These are phyloP conservation scores for Mimas tiliae DNA, from an alignment of 2,888 invertebrate species.

Conservation along the genomic window DNA sequence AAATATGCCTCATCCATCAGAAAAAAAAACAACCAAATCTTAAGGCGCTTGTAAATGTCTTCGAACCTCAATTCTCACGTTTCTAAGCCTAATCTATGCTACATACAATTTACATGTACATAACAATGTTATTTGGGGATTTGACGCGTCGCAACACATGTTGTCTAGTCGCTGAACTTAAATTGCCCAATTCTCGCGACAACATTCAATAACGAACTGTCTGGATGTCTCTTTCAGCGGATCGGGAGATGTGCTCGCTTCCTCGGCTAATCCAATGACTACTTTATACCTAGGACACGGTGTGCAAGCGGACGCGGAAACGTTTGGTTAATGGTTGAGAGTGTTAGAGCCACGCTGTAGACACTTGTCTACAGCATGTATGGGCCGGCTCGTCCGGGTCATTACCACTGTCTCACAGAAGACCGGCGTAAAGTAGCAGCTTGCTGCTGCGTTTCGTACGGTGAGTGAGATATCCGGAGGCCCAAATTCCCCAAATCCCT, in stretches of 20 bases:
- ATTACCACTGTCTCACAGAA: too few relatives aligned
- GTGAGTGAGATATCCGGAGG: too few relatives aligned
- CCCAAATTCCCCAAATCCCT: too few relatives aligned
- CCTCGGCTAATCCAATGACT: not conserved
- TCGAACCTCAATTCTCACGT: not conserved
- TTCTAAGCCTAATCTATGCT: not conserved
- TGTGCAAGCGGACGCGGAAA: not conserved
- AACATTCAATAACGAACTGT: conserved; percentile 26
- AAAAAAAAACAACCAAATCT: not conserved
- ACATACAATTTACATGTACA: conserved; percentile 11
- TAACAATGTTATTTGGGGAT: conserved; percentile 5
- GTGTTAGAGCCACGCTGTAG: too few relatives aligned
- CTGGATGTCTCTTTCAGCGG: conserved; percentile 9
- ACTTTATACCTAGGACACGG: not conserved
- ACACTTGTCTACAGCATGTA: too few relatives aligned
- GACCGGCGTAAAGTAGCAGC: too few relatives aligned
- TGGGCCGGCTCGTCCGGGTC: too few relatives aligned
- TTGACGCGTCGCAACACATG: not conserved
- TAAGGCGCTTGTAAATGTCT: not conserved
- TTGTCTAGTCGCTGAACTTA: conserved; percentile 11
- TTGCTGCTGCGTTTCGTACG: too few relatives aligned
- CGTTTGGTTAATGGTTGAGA: too few relatives aligned
- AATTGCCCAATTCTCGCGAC: conserved; percentile 25
- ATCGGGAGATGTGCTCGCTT: conserved; percentile 7
- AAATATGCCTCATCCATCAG: not conserved